These are phyloP conservation scores for Hyles euphorbiae DNA, from an alignment of 1,140 invertebrate species.

Conservation along the genomic window DNA sequence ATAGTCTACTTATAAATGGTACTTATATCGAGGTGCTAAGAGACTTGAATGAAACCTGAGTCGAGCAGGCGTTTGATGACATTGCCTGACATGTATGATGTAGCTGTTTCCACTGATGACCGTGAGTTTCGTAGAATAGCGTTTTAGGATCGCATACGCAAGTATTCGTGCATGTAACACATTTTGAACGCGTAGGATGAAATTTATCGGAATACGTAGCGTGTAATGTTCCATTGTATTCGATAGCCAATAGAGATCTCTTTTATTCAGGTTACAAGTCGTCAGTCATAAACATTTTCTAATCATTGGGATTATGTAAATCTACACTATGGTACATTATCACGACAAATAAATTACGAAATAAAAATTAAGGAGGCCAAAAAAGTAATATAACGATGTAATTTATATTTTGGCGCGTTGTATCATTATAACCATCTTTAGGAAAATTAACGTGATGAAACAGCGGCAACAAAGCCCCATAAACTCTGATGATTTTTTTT, in stretches of 20 bases:
- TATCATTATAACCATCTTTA: too few species aligned
- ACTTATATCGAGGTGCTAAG: not conserved
- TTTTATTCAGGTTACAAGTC: constrained; percentile 30
- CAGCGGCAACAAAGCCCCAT: too few species aligned
- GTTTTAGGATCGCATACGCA: constrained; percentile 32
- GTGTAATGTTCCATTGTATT: constrained; percentile 40
- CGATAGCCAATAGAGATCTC: constrained; percentile 21
- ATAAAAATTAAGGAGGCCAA: too few species aligned
- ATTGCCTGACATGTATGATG: constrained; percentile 11
- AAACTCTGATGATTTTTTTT: too few species aligned
- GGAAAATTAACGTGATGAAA: too few species aligned
- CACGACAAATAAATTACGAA: too few species aligned
- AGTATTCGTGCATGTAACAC: constrained; percentile 19
- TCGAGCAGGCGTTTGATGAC: constrained; percentile 20
- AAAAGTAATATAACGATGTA: too few species aligned
- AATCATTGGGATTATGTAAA: not conserved
- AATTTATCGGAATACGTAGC: constrained; percentile 32
- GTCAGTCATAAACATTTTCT: constrained; percentile 21
- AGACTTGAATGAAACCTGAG: constrained; percentile 17
- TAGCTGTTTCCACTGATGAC: constrained; percentile 22
- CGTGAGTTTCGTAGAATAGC: constrained; percentile 29
- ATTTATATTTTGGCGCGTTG: too few species aligned
- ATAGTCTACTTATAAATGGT: constrained; percentile 13
- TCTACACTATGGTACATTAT: too few species aligned
- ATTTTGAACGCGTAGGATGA: constrained; percentile 30